Evolutionary conservation across 2,888 invertebrate genomes (phyloP).

Genomic region (Mycogona germanica): DNA sequence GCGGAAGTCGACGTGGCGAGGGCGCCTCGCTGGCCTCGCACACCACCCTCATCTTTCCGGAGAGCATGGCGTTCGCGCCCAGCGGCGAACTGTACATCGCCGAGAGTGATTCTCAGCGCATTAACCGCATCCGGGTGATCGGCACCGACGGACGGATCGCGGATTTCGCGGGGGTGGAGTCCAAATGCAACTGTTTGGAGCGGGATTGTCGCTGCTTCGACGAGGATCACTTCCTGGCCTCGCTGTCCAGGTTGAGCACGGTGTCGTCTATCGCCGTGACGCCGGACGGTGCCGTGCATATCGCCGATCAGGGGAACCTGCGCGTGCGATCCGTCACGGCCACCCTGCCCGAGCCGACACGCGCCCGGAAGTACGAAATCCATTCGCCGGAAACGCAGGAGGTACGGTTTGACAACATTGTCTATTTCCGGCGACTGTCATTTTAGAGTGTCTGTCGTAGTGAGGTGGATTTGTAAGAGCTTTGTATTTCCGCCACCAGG

Average conservation of each 20-base stretch:
- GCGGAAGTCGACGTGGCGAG: slow-evolving; percentile 22
- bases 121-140: slow-evolving; percentile 65
- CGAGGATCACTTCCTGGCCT: slow-evolving; percentile 56
- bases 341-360: slow-evolving; percentile 73
- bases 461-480: too few relatives aligned
- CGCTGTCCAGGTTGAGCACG: slow-evolving; percentile 34
- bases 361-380: slow-evolving; percentile 74
- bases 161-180: slow-evolving; percentile 81
- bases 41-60: slow-evolving; percentile 58
- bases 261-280: slow-evolving; percentile 69
- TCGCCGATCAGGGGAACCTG: slow-evolving; percentile 68
- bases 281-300: slow-evolving; percentile 88
- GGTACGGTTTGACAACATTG: too few relatives aligned
- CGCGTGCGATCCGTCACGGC: slow-evolving; percentile 32
- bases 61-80: slow-evolving; percentile 80
- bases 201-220: slow-evolving; percentile 87
- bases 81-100: slow-evolving; percentile 86
- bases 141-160: slow-evolving; percentile 88
- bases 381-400: slow-evolving; percentile 88
- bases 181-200: slow-evolving; percentile 36
- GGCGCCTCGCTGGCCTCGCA: slow-evolving; percentile 34
- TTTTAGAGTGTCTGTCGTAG: too few relatives aligned
- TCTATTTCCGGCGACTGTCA: too few relatives aligned
- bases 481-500: too few relatives aligned
- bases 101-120: slow-evolving; percentile 69